Conservation (phyloP, 2,113 vertebrate species). For the Myanophis thanlyinensis region DNA sequence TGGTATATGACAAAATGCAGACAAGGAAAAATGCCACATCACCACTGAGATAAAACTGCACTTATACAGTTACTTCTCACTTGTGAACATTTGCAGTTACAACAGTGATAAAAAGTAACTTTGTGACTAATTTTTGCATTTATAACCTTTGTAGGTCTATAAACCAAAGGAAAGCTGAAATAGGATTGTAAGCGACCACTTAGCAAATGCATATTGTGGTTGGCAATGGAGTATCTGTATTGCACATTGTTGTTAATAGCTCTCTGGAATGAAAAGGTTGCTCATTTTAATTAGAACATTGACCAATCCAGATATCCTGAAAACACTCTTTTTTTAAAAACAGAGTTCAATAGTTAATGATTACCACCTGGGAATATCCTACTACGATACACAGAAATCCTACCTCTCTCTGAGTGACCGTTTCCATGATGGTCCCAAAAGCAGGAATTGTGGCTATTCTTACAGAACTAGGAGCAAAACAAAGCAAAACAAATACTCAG, state of each 20-base stretch:
- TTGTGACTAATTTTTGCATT: neutral
- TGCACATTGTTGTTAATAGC: neutral
- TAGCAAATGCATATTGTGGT: neutral
- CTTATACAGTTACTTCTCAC: neutral
- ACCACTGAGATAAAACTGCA: neutral
- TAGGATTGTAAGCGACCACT: neutral
- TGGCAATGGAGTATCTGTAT: neutral
- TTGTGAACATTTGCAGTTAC: neutral
- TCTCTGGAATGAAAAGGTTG: neutral
- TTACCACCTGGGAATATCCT: neutral
- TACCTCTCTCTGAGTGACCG: constrained; percentile 98
- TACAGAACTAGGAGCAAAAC: constrained; percentile 82
- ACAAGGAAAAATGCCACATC: neutral
- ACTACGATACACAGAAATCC: constrained; percentile 11
- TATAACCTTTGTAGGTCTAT: neutral
- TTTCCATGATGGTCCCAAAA: constrained; percentile 99
- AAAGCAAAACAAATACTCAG: constrained; percentile 49
- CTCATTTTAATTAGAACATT: neutral
- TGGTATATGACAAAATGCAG: neutral
- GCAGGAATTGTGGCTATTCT: constrained; percentile 98
- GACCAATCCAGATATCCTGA: neutral
- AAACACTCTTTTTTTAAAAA: neutral
- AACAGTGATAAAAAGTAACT: neutral
- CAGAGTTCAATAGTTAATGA: neutral
- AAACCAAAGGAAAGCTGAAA: neutral